These are phyloP conservation scores for Mesaphorura yosii DNA, from an alignment of 1,140 invertebrate species.

Conservation along the genomic window DNA sequence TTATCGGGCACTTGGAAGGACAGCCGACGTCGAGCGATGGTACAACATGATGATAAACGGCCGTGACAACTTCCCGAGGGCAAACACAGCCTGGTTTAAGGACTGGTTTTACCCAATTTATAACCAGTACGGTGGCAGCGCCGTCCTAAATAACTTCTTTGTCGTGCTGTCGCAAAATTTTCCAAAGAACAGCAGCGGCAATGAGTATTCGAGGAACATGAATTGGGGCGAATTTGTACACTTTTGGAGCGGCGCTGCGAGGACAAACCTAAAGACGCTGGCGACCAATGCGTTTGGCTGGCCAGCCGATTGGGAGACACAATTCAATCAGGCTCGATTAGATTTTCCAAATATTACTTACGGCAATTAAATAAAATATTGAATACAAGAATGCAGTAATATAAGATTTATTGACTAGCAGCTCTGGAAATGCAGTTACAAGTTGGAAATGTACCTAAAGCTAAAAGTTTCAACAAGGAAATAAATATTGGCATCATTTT, in stretches of 20 bases:
- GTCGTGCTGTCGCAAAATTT: conserved; percentile 14
- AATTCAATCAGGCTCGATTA: conserved; percentile 11
- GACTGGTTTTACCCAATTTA: conserved; percentile 27
- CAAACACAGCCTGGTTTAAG: conserved; percentile 19
- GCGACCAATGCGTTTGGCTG: conserved; percentile 23
- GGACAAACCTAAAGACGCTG: conserved; percentile 9
- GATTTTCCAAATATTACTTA: conserved; percentile 12
- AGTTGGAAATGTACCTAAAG: too few relatives aligned
- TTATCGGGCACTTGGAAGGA: conserved; percentile 15
- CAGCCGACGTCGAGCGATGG: conserved; percentile 15
- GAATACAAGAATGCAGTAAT: too few relatives aligned
- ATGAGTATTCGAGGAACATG: conserved; percentile 17
- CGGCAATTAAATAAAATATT: too few relatives aligned
- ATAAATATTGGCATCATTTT: too few relatives aligned
- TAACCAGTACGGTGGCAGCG: conserved; percentile 2
- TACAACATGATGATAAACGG: conserved; percentile 8
- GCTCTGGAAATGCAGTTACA: too few relatives aligned
- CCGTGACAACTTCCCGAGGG: conserved; percentile 20
- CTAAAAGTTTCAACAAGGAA: too few relatives aligned
- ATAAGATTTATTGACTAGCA: too few relatives aligned
- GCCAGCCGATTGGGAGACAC: conserved; percentile 6
- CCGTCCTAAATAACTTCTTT: conserved; percentile 16
- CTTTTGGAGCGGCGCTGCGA: conserved; percentile 28
- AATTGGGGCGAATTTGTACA: conserved; percentile 29
- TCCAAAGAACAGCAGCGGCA: conserved; percentile 17